Base-by-base conservation (phyloP, 2,888 invertebrate genomes). In the Dromius quadrimaculatus region DNA sequence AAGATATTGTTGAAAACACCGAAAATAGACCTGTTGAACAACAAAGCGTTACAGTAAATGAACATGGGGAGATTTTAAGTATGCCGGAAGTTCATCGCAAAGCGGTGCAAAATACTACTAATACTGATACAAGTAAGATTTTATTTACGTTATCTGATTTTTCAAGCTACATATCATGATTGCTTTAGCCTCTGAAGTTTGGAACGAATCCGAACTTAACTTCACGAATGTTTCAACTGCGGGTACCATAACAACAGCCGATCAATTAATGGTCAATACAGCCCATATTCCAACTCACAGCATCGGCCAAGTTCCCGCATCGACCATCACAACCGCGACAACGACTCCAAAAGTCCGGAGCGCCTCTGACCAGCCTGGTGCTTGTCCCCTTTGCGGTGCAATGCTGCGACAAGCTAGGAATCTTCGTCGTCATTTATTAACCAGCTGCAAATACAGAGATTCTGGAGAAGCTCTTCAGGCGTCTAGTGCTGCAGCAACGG, bases 351-450 rank as follows among this genome's bases (percentile, higher is more conserved):
- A 87, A 74, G 83, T 85, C 62, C 83, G 87, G 68, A 87, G 87
- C 17, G 87, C 87, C 74, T 87, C 87, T 8, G 87, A 87, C 77
- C 87, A 87, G 79, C 87, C 87, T 32, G 87, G 87, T 17, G 84
- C 85, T 50, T 87, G 87, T 80, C 87, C 87, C 20, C 82, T 87
- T 23, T 88, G 87, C 74, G 86, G 87, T 73, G 86, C 87, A 61
- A 85, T 87, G 57, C 82, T 88, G 32, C 82, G 87, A 71, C 87
- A 88, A 77, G 87, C 87, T 2, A 82, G 88, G 69, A 88, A 88
- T 77, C 78, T 88, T 70, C 82, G 87, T 22, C 84, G 87, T 74
- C 88, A 88, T 76, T 80, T 88, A 68, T 85, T 75, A 64, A 75
- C 75, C 5, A 75, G 75, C 61, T 75, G 75, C 63, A 75, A 75